phyloP scores from a whole-genome alignment of 2,888 invertebrate genomes.

The Lycia hirtaria region DNA sequence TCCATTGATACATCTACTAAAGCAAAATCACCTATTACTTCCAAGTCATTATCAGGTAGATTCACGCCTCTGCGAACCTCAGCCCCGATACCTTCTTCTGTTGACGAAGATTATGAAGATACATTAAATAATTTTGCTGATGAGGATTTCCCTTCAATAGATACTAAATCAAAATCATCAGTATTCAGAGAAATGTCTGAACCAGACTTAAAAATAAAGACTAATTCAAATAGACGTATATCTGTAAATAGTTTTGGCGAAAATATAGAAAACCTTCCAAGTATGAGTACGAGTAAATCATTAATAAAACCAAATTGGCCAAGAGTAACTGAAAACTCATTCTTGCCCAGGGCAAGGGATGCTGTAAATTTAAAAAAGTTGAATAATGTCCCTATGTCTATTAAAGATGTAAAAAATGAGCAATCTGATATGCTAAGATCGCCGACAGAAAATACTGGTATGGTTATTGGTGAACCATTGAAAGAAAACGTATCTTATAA shows the following conservation, averaged over 20 bases:
- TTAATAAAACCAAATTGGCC: constrained; percentile 37
- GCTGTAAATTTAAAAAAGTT: constrained; percentile 35
- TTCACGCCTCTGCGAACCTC: constrained; percentile 24
- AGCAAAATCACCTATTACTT: constrained; percentile 8
- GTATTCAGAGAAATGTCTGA: constrained; percentile 7
- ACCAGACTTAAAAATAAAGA: constrained; percentile 7
- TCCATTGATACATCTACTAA: constrained; percentile 2
- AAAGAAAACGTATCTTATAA: constrained; percentile 71
- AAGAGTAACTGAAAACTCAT: constrained; percentile 47
- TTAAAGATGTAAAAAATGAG: constrained; percentile 30
- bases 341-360: constrained; percentile 56
- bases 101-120: constrained; percentile 30
- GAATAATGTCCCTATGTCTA: neutral
- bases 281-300: too few species aligned
- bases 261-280: neutral
- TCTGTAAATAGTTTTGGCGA: constrained; percentile 7
- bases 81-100: constrained; percentile 13
- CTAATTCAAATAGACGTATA: constrained; percentile 4
- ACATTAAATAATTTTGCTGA: neutral
- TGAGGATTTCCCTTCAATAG: constrained; percentile 8
- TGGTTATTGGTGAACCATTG: constrained; percentile 43
- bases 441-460: constrained; percentile 51
- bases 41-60: constrained; percentile 32
- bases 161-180: constrained; percentile 14
- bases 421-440: constrained; percentile 50